Percentiles rank a stretch among this genome's conserved stretches.
Evolutionary conservation across 2,888 invertebrate species (phyloP).

Genomic region (Meiosimyza decipiens): DNA sequence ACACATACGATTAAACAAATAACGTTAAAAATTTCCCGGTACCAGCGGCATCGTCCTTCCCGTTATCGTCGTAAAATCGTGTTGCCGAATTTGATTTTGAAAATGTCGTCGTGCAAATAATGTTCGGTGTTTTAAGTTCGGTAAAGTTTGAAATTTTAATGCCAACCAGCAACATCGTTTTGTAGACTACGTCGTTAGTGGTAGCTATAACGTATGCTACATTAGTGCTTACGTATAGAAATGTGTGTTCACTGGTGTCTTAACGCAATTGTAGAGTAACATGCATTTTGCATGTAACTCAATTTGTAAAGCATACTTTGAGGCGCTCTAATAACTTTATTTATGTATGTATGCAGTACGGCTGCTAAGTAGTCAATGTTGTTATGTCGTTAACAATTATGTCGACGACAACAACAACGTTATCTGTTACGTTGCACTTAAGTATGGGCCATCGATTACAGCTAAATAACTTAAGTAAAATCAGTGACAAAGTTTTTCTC

Average conservation of each 20-base stretch:
- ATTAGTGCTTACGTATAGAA: not conserved
- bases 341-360: no score
- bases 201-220: not conserved
- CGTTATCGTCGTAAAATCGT: constrained; percentile 13
- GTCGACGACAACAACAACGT: not conserved
- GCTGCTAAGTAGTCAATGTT: no score
- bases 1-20: constrained; percentile 15
- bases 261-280: not conserved
- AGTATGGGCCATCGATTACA: no score
- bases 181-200: no score
- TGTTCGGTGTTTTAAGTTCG: constrained; percentile 17
- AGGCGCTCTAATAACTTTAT: not conserved
- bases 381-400: not conserved
- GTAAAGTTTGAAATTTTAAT: not conserved
- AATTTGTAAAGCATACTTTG: constrained; percentile 29
- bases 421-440: no score
- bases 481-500: not conserved
- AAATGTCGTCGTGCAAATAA: not conserved
- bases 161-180: not conserved
- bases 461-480: no score
- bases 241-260: not conserved
- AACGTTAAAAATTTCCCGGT: constrained; percentile 30
- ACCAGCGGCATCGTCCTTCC: not conserved
- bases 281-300: constrained; percentile 6
- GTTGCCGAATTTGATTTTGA: constrained; percentile 21